These are phyloP conservation scores for Caloenas nicobarica DNA, from an alignment of 2,113 vertebrate species.

Conservation along the genomic window DNA sequence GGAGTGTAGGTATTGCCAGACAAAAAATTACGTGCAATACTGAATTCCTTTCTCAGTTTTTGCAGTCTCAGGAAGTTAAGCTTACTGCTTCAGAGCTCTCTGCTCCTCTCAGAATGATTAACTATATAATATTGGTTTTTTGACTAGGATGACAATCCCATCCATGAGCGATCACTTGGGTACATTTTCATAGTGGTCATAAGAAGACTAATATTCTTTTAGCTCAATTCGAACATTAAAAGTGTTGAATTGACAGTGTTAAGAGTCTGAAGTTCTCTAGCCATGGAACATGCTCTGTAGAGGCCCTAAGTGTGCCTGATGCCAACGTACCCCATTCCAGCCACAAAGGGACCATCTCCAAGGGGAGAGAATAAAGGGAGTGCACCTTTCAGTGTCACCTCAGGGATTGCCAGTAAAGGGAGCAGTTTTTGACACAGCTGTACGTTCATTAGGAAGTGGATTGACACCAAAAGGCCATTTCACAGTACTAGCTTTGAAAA, in stretches of 20 bases:
- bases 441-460: background rate
- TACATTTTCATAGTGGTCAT: background rate
- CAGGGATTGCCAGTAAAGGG: background rate
- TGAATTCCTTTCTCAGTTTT: conserved; percentile 14
- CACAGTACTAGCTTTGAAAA: background rate
- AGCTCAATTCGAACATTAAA: background rate
- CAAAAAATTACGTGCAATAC: background rate
- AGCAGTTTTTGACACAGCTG: background rate
- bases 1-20: background rate
- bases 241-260: background rate
- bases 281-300: background rate
- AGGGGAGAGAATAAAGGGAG: background rate
- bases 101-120: background rate
- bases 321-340: background rate
- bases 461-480: background rate
- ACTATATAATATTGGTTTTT: background rate
- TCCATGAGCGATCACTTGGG: background rate
- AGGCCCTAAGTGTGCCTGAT: background rate
- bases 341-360: conserved; percentile 50
- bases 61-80: conserved; percentile 29
- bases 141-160: background rate
- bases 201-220: background rate
- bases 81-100: conserved; percentile 4
- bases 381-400: background rate
- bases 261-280: background rate